Evolutionary conservation across 1,140 invertebrate genomes (phyloP), one percentile per base, ranked within the genome.

Genomic region (Globodera ellingtonae): DNA sequence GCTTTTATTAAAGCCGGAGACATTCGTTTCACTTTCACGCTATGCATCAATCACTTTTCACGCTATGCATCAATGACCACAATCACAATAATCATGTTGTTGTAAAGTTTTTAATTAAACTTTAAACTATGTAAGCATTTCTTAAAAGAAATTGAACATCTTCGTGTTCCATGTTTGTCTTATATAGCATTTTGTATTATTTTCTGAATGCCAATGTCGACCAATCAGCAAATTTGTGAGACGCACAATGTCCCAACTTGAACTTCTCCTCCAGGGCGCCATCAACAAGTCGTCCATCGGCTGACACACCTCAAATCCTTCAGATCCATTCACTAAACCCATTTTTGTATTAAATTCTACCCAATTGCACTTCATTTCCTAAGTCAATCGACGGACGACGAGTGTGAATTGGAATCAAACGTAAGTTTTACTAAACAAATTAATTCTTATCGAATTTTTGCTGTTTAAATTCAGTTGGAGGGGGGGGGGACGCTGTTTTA

Each of bases 271-370:
- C 59, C 82, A 83, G 69, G 82, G 82, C 66, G 83, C 82, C 47
- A 72, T 83, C 47, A 79, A 83, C 78, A 83, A 83, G 77, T 83
- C 82, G n/a, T 74, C 83, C 18, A 78, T 84, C 85, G 81, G 82
- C 48, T 83, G 80, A 75, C 79, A 69, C 21, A 15, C 35, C 56
- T 13, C n/a, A 44, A 69, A 69, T 69, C 72, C 18, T 24, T 8
- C 18, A 18, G 10, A 46, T 15, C 52, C n/a, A 75, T 62, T 50
- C 15, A 74, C 72, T 46, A 21, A 74, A 35, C 18, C 72, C 46
- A 52, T 52, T 52, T 35, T 35, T 35, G 3, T 35, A 24, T 24
- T 24, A 24, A 24, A 24, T 24, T 0, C 24, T 24, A 35, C 35
- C 3, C 35, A 35, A 35, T 35, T 35, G 1, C 35, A 35, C 35